Evolutionary conservation across 2,888 invertebrate genomes (phyloP).

Genomic region (Xylophagus ater): DNA sequence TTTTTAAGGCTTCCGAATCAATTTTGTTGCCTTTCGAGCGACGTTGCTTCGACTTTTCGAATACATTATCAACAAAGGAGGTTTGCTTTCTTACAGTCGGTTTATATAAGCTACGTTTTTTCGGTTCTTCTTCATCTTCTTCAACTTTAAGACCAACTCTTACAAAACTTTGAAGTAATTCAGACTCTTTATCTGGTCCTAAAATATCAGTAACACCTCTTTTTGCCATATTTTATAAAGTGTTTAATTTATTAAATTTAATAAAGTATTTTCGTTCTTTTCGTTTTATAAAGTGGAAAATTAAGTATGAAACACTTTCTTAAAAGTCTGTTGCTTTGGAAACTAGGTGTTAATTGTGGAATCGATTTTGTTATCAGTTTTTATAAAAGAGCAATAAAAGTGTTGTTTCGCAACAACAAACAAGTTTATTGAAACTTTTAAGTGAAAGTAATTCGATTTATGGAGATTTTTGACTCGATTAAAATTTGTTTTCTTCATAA

Average conservation of each 20-base stretch:
- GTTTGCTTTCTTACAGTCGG: conserved; percentile 9
- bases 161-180: conserved; percentile 69
- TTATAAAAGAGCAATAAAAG: no score
- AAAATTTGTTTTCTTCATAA: no score
- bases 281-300: not conserved
- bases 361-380: no score
- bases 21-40: conserved; percentile 24
- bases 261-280: not conserved
- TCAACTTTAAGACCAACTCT: conserved; percentile 53
- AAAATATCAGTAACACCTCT: conserved; percentile 49
- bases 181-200: conserved; percentile 58
- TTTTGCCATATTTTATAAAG: conserved; percentile 25
- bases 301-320: not conserved
- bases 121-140: conserved; percentile 40
- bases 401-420: no score
- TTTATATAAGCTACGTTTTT: conserved; percentile 13
- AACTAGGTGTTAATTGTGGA: not conserved
- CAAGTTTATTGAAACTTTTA: no score
- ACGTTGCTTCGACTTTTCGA: conserved; percentile 27
- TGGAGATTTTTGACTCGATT: no score
- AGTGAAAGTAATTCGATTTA: no score
- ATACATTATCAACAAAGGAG: conserved; percentile 20
- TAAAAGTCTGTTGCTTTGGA: conserved; percentile 1
- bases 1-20: conserved; percentile 29
- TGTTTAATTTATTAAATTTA: not conserved